A percentile compares a stretch with the other conserved stretches of the same genome.
Evolutionary conservation across 2,797 vertebrate species (phyloP).

Genomic region (Danio choprae): DNA sequence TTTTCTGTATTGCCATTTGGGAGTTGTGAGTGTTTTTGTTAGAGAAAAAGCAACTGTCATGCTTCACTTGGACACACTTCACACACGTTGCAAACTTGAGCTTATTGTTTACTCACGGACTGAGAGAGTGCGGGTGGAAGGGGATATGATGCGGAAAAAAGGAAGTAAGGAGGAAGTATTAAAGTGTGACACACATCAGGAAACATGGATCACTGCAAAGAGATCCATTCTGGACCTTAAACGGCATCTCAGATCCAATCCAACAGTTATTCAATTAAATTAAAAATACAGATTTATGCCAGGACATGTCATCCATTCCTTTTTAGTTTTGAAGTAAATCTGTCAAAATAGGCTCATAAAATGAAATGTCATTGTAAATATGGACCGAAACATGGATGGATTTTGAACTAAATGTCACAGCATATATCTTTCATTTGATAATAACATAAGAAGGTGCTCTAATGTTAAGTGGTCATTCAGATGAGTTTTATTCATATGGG

Average conservation of each 20-base stretch:
- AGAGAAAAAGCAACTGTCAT: not conserved
- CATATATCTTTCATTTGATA: slow-evolving; percentile 41
- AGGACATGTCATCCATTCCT: slow-evolving; percentile 46
- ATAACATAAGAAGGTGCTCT: slow-evolving; percentile 12
- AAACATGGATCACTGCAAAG: slow-evolving; percentile 54
- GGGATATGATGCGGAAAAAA: slow-evolving; percentile 52
- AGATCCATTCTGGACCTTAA: slow-evolving; percentile 57
- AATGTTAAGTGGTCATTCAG: slow-evolving; percentile 1
- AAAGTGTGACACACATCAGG: slow-evolving; percentile 49
- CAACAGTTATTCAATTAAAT: slow-evolving; percentile 45
- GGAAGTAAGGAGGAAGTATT: slow-evolving; percentile 54
- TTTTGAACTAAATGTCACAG: slow-evolving; percentile 33
- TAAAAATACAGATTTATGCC: slow-evolving; percentile 39
- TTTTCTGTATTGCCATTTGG: slow-evolving; percentile 6
- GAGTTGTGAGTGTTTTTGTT: not conserved
- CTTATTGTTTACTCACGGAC: slow-evolving; percentile 56
- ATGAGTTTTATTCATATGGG: slow-evolving; percentile 47
- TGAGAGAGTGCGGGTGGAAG: slow-evolving; percentile 43
- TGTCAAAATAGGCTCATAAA: not conserved
- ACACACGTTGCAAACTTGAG: slow-evolving; percentile 37
- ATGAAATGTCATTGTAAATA: not conserved
- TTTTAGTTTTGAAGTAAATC: not conserved
- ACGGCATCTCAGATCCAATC: slow-evolving; percentile 45
- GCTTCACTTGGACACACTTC: slow-evolving; percentile 55
- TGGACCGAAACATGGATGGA: not conserved